Evolutionary conservation across 2,113 vertebrate genomes (phyloP).

Genomic region (Hippoglossus stenolepis): DNA sequence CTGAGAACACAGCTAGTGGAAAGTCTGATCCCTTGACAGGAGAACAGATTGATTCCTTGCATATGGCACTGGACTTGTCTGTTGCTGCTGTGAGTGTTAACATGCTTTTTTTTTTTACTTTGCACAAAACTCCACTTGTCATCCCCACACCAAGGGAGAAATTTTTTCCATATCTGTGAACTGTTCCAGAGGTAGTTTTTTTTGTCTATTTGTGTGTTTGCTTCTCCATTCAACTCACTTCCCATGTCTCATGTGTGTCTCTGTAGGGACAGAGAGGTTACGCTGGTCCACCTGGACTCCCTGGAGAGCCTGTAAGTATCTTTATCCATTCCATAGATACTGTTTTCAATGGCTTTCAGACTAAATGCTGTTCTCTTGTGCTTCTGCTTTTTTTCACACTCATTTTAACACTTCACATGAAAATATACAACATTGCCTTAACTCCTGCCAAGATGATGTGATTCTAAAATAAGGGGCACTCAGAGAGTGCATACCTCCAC

Average conservation of each 20-base stretch:
- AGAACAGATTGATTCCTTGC: conserved; percentile 60
- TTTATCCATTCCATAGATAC: conserved; percentile 11
- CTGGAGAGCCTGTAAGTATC: conserved; percentile 93
- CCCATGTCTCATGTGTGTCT: conserved; percentile 43
- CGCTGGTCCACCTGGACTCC: conserved; percentile 92
- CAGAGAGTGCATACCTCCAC: neutral
- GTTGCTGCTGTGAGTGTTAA: conserved; percentile 31
- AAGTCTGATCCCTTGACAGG: conserved; percentile 69
- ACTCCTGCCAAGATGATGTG: neutral
- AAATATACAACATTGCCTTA: conserved; percentile 1
- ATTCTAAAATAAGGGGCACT: neutral
- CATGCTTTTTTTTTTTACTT: conserved; percentile 30
- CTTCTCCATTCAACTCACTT: conserved; percentile 1
- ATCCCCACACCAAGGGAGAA: neutral
- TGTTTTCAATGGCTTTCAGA: neutral
- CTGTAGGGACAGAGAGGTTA: conserved; percentile 92
- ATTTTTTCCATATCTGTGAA: neutral
- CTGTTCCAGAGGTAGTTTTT: neutral
- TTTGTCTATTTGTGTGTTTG: neutral
- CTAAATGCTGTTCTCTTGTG: neutral
- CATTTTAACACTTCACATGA: conserved; percentile 1
- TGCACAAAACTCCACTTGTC: conserved; percentile 14
- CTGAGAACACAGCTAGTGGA: conserved; percentile 61
- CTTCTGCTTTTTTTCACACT: conserved; percentile 3
- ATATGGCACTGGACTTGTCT: conserved; percentile 49